These are phyloP conservation scores for Sinonovacula constricta DNA, from an alignment of 1,140 invertebrate species.

Conservation along the genomic window DNA sequence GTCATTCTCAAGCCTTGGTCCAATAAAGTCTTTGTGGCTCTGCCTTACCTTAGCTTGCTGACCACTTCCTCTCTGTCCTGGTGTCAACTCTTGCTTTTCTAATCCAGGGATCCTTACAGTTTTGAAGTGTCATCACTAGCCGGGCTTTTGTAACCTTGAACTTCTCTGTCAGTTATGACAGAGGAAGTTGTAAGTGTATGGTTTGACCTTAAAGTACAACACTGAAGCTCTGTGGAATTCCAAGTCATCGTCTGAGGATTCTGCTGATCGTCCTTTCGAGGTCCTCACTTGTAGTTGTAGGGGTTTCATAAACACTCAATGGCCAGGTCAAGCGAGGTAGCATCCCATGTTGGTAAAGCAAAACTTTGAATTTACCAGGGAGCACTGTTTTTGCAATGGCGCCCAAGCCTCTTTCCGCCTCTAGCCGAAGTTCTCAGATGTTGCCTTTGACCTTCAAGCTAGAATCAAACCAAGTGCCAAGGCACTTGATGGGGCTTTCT, in stretches of 20 bases:
- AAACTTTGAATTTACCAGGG: background rate
- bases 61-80: slow-evolving; percentile 13
- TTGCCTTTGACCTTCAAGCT: background rate
- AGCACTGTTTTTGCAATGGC: background rate
- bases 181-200: no score
- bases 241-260: no score
- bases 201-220: no score
- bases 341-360: background rate
- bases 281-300: background rate
- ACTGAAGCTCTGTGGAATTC: no score
- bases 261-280: no score
- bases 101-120: background rate
- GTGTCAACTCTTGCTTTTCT: background rate
- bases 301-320: no score
- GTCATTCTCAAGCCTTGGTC: slow-evolving; percentile 9
- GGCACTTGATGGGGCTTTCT: background rate
- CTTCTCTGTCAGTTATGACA: background rate
- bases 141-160: background rate
- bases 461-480: background rate
- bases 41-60: slow-evolving; percentile 49
- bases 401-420: background rate
- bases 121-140: background rate
- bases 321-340: no score
- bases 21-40: slow-evolving; percentile 44
- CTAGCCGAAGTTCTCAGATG: background rate